Percentiles rank a stretch among this genome's conserved stretches.
Evolutionary conservation across 2,113 vertebrate species (phyloP).

Genomic region (Gavialis gangeticus): DNA sequence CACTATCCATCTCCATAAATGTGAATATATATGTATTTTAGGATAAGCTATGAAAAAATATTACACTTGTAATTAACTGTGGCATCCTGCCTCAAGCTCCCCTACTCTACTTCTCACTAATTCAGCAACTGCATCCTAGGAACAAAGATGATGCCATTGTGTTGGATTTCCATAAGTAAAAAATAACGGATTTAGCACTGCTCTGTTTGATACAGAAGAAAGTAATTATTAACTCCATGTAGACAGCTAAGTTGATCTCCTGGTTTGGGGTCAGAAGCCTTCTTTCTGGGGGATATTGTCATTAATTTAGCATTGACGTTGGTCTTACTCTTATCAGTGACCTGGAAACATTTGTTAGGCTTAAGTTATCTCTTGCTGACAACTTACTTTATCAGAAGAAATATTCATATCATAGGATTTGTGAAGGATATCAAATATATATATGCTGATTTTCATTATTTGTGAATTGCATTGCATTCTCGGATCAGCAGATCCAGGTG

Average conservation of each 20-base stretch:
- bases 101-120: not conserved
- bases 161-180: too few relatives aligned
- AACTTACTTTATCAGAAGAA: not conserved
- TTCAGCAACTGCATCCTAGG: rapidly evolving
- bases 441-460: not conserved
- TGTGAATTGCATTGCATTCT: not conserved
- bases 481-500: not conserved
- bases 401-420: not conserved
- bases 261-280: not conserved
- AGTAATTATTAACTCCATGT: not conserved
- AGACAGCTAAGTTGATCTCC: not conserved
- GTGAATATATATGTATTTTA: not conserved
- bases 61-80: not conserved
- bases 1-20: not conserved
- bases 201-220: not conserved
- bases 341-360: not conserved
- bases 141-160: not conserved
- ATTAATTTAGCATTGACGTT: not conserved
- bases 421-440: not conserved
- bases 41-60: not conserved
- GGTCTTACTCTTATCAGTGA: not conserved
- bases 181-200: not conserved
- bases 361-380: not conserved
- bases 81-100: not conserved
- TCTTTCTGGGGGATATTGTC: not conserved